These are phyloP conservation scores for Rhagophthalmus giganteus DNA, from an alignment of 2,888 invertebrate genomes.

Conservation along the genomic window DNA sequence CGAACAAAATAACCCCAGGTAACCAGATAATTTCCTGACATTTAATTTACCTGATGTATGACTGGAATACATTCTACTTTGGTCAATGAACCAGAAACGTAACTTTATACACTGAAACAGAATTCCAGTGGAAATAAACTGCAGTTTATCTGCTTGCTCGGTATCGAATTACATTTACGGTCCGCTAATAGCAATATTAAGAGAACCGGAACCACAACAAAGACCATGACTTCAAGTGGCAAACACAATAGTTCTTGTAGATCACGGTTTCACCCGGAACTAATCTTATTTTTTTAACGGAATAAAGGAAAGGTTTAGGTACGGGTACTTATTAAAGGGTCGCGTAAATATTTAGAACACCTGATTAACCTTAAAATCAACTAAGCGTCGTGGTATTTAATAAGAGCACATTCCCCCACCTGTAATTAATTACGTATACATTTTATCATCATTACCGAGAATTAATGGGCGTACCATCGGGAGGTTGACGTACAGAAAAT, in stretches of 20 bases:
- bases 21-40: neutral
- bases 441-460: neutral
- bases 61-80: conserved; percentile 6
- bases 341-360: no score
- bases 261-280: conserved; percentile 7
- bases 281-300: conserved; percentile 4
- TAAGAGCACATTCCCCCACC: neutral
- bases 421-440: neutral
- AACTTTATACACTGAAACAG: conserved; percentile 25
- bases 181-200: conserved; percentile 30
- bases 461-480: no score
- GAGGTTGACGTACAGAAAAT: no score
- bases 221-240: conserved; percentile 16
- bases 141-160: conserved; percentile 35
- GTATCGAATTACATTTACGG: conserved; percentile 36
- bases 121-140: conserved; percentile 28
- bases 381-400: no score
- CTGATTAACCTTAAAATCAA: no score
- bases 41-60: neutral
- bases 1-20: neutral
- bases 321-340: no score
- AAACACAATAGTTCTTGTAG: conserved; percentile 5
- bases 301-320: neutral
- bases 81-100: conserved; percentile 36
- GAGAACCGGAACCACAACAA: conserved; percentile 30